Percentiles rank a stretch among this genome's conserved stretches.
Conservation (phyloP, 2,888 invertebrate genomes). For the Tenodera sinensis region DNA sequence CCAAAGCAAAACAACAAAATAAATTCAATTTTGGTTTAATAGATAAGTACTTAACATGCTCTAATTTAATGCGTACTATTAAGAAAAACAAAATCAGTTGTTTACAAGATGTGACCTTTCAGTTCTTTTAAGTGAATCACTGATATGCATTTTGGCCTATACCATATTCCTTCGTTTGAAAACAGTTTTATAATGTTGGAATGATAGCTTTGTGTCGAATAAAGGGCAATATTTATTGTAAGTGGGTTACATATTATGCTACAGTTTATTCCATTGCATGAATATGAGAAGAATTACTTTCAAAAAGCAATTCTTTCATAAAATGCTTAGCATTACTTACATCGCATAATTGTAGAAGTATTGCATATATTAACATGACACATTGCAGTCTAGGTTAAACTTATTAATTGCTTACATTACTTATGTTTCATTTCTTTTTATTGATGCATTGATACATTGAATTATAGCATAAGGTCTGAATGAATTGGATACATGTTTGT, state of each 20-base stretch:
- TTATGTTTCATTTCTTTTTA: not conserved
- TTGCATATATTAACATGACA: not conserved
- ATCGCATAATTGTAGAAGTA: not conserved
- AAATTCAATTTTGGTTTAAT: too few species aligned
- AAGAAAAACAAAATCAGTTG: too few species aligned
- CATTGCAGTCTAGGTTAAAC: not conserved
- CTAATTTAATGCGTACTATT: too few species aligned
- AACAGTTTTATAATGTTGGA: not conserved
- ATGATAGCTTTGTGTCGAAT: not conserved
- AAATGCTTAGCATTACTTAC: not conserved
- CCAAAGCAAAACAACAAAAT: too few species aligned
- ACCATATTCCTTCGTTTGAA: not conserved
- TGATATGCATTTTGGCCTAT: not conserved
- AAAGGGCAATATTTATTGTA: not conserved
- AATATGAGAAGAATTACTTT: not conserved
- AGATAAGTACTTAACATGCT: too few species aligned
- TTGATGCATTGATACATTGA: not conserved
- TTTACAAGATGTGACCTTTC: too few species aligned
- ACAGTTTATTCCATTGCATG: not conserved
- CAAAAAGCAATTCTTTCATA: not conserved
- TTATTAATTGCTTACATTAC: not conserved
- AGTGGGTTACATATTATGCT: not conserved
- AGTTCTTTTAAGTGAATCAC: not conserved
- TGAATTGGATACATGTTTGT: not conserved
- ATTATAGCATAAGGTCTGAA: not conserved